These are phyloP conservation scores for Oreocharis arfaki DNA, from an alignment of 2,113 vertebrate genomes.

Conservation along the genomic window DNA sequence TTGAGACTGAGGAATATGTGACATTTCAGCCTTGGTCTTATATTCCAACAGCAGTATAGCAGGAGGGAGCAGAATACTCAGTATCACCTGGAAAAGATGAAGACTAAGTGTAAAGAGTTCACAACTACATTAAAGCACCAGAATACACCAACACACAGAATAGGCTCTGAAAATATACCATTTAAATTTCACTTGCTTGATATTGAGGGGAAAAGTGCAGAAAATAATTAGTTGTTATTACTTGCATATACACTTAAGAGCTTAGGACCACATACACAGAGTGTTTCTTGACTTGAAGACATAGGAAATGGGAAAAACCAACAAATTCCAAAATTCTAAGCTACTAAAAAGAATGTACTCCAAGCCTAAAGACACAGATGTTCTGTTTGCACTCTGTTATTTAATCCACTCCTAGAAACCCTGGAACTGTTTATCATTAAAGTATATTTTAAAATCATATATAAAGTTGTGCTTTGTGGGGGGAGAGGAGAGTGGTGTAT, in stretches of 20 bases:
- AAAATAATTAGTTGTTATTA: conserved; percentile 4
- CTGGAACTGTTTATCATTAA: background rate
- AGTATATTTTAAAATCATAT: background rate
- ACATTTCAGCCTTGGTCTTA: conserved; percentile 99
- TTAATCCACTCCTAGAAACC: background rate
- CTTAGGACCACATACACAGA: background rate
- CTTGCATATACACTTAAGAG: background rate
- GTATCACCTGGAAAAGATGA: conserved; percentile 84
- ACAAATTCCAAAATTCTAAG: background rate
- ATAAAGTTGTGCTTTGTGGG: background rate
- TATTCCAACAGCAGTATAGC: conserved; percentile 96
- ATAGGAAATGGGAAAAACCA: background rate
- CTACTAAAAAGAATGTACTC: background rate
- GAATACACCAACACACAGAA: background rate
- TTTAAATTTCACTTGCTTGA: background rate
- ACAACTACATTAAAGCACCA: background rate
- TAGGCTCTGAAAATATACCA: background rate
- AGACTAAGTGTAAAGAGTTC: background rate
- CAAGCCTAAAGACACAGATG: background rate
- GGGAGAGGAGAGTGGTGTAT: no score
- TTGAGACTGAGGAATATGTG: conserved; percentile 96
- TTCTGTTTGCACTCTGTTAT: background rate
- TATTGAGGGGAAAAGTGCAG: background rate
- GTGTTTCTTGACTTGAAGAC: background rate
- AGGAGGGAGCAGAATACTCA: conserved; percentile 95